A percentile compares a stretch with the other conserved stretches of the same genome.
Conservation (phyloP, 2,113 vertebrate genomes). For the Otis tarda region DNA sequence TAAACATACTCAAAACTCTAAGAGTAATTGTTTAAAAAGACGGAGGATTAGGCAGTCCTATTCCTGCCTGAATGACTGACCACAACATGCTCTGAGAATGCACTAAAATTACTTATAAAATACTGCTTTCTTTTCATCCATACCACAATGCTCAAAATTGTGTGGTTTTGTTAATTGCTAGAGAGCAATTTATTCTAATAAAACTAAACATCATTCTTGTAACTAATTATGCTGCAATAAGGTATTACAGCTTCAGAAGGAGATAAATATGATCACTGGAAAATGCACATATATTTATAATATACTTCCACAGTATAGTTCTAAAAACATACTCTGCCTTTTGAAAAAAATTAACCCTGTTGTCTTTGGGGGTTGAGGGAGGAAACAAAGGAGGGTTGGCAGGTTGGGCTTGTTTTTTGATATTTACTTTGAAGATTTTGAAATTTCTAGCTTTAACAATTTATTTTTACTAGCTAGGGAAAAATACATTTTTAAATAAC, state of each 20-base stretch:
- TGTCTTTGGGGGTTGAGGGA: not conserved
- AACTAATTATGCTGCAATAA: not conserved
- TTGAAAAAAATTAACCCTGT: not conserved
- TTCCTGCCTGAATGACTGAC: not conserved
- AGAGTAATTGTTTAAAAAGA: not conserved
- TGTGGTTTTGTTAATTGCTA: not conserved
- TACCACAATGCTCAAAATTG: fast-evolving
- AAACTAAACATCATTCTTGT: not conserved
- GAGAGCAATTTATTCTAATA: not conserved
- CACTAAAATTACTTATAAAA: not conserved
- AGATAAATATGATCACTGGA: not conserved
- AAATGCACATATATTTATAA: not conserved
- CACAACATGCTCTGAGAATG: not conserved
- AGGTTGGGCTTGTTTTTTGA: not conserved
- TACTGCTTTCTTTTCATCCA: not conserved
- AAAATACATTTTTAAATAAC: not conserved
- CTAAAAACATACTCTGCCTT: not conserved
- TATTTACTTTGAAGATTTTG: not conserved
- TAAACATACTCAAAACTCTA: not conserved
- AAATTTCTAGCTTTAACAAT: not conserved
- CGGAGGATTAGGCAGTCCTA: not conserved
- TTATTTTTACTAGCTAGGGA: not conserved
- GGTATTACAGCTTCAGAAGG: not conserved
- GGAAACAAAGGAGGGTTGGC: not conserved
- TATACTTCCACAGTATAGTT: not conserved